A percentile compares a stretch with the other conserved stretches of the same genome.
phyloP scores from a whole-genome alignment of 2,888 invertebrate genomes.

The Harpalus rubripes region DNA sequence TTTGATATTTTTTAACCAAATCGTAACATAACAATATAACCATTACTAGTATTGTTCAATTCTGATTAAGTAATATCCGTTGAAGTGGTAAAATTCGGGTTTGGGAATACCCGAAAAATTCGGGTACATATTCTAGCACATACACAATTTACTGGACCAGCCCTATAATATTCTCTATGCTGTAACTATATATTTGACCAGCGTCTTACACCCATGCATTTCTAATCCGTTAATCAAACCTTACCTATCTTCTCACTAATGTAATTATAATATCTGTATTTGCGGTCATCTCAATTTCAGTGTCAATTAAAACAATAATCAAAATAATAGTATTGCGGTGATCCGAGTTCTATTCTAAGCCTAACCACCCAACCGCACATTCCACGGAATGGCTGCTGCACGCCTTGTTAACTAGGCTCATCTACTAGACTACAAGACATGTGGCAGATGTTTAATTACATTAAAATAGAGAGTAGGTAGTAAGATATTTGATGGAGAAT shows the following conservation, averaged over 20 bases:
- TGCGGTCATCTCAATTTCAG: not conserved
- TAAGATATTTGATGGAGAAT: too few relatives aligned
- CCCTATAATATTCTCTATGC: too few relatives aligned
- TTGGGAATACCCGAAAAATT: too few relatives aligned
- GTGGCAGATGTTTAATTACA: not conserved
- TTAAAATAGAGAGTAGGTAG: not conserved
- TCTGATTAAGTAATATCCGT: too few relatives aligned
- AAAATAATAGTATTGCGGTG: not conserved
- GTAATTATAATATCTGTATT: slow-evolving; percentile 2
- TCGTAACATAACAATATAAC: too few relatives aligned
- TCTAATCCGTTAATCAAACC: not conserved
- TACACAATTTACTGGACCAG: too few relatives aligned
- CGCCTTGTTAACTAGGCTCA: not conserved
- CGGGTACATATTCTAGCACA: too few relatives aligned
- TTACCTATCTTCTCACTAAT: not conserved
- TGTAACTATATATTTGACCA: not conserved
- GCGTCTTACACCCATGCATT: not conserved
- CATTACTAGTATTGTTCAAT: too few relatives aligned
- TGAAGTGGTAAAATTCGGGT: too few relatives aligned
- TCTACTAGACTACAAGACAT: not conserved
- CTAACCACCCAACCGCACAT: not conserved
- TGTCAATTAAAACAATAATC: not conserved
- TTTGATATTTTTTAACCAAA: too few relatives aligned
- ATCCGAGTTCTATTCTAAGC: not conserved
- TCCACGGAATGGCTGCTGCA: not conserved